These are phyloP conservation scores for Idris sp. DNA, from an alignment of 1,140 invertebrate genomes.

Conservation along the genomic window DNA sequence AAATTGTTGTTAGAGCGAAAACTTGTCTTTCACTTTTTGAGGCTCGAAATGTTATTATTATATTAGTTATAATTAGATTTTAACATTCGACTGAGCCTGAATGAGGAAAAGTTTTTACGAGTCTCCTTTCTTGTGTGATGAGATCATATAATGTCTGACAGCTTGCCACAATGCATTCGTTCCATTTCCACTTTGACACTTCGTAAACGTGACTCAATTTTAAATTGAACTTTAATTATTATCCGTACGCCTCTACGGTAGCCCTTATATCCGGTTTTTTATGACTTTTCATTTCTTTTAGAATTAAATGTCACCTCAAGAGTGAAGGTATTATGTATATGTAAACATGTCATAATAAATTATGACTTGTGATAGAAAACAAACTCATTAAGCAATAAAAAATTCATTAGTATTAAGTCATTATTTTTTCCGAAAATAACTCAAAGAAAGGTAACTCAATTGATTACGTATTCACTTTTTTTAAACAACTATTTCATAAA, in stretches of 20 bases:
- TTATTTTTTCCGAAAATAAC: constrained; percentile 8
- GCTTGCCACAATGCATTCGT: neutral
- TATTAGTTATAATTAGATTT: too few relatives aligned
- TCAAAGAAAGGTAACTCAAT: constrained; percentile 4
- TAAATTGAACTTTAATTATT: constrained; percentile 4
- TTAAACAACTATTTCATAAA: too few relatives aligned
- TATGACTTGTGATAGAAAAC: neutral
- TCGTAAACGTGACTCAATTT: constrained; percentile 3
- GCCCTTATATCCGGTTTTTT: too few relatives aligned
- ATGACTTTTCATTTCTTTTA: too few relatives aligned
- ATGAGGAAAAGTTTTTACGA: too few relatives aligned
- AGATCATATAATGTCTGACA: too few relatives aligned
- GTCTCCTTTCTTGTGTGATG: too few relatives aligned
- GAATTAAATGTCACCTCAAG: neutral
- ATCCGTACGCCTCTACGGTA: neutral
- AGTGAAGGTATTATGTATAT: neutral
- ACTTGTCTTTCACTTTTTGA: too few relatives aligned
- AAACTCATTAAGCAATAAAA: neutral
- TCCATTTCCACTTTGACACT: constrained; percentile 2
- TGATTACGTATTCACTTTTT: too few relatives aligned
- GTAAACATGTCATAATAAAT: constrained; percentile 1
- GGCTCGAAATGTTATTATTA: too few relatives aligned
- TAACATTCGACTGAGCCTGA: too few relatives aligned
- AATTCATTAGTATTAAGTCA: constrained; percentile 4
- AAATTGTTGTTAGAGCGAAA: too few relatives aligned